Conservation (phyloP, 2,888 invertebrate genomes). For the Ischnura elegans region DNA sequence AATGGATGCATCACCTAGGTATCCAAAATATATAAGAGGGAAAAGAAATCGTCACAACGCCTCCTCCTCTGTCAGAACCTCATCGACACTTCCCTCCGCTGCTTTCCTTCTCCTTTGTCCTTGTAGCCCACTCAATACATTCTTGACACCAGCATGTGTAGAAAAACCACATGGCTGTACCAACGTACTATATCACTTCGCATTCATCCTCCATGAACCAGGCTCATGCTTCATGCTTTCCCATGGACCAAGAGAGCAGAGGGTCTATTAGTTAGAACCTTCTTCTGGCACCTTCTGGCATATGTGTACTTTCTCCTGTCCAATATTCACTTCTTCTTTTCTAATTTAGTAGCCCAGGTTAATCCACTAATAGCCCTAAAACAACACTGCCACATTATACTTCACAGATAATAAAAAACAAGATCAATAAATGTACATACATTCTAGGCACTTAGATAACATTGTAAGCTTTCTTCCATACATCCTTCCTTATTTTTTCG, state of each 20-base stretch:
- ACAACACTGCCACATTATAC: conserved; percentile 66
- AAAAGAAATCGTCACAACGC: conserved; percentile 62
- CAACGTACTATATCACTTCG: conserved; percentile 38
- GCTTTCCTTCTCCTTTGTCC: conserved; percentile 46
- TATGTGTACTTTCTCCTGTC: not conserved
- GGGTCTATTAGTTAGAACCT: conserved; percentile 66
- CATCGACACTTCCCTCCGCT: conserved; percentile 54
- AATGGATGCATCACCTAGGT: conserved; percentile 66
- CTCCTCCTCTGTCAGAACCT: conserved; percentile 58
- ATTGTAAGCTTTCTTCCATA: conserved; percentile 59
- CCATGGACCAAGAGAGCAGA: conserved; percentile 58
- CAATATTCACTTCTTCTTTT: conserved; percentile 54
- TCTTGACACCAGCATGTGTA: conserved; percentile 54
- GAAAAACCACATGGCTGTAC: conserved; percentile 63
- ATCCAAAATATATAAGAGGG: conserved; percentile 67
- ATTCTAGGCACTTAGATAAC: conserved; percentile 68
- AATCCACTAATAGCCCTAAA: conserved; percentile 63
- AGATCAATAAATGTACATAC: conserved; percentile 68
- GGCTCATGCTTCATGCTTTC: conserved; percentile 40
- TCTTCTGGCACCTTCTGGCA: conserved; percentile 62
- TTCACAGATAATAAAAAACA: conserved; percentile 67
- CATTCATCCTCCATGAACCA: conserved; percentile 46
- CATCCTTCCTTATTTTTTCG: conserved; percentile 50
- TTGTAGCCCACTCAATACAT: conserved; percentile 33
- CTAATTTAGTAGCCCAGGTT: conserved; percentile 60